Evolutionary conservation across 2,797 vertebrate genomes (phyloP), one percentile per base, ranked within the genome.

Genomic region (Austrolebias charrua): DNA sequence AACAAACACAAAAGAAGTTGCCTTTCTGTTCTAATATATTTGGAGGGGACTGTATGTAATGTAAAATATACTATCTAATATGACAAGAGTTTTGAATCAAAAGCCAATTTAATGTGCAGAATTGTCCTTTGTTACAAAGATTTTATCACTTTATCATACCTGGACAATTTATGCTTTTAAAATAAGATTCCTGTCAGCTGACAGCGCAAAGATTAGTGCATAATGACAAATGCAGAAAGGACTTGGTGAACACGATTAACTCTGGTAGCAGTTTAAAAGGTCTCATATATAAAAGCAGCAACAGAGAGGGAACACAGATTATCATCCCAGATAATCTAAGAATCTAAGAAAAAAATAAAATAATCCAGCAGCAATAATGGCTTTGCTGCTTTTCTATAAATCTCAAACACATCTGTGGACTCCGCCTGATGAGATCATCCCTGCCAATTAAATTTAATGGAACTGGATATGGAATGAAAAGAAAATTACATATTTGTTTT

Each of bases 401-500:
- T 31, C 53, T 63, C 57, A 18, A 44, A 50, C 47, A 53, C 20
- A 6, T 45, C 60, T 50, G 16, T 24, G 28, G 31, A 3, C 58
- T 58, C 31, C 31, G 29, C 67, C 54, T 76, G 48, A 58, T n/a
- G 24, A 62, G 60, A 49, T 47, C 20, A 59, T 67, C 55, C 73
- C 40, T 16, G 33, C 54, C 75, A 48, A 12, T 71, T 67, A 60
- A 73, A 79, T 80, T 16, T 53, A 64, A 76, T 53, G 31, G 44
- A 50, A 35, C 75, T 44, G 54, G 43, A 56, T 35, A 63, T 0
- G 40, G 59, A 58, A 60, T 54, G 66, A 78, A 83, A 79, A 71
- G 62, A 40, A 74, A 47, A 54, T 38, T 48, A 31, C 24, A 24
- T 24, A 24, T 24, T 70, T 55, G 55, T 11, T 11, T 20, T 48